Percentiles rank a stretch among this genome's conserved stretches.
Evolutionary conservation across 1,140 invertebrate species (phyloP).

Genomic region (Papilio polytes): DNA sequence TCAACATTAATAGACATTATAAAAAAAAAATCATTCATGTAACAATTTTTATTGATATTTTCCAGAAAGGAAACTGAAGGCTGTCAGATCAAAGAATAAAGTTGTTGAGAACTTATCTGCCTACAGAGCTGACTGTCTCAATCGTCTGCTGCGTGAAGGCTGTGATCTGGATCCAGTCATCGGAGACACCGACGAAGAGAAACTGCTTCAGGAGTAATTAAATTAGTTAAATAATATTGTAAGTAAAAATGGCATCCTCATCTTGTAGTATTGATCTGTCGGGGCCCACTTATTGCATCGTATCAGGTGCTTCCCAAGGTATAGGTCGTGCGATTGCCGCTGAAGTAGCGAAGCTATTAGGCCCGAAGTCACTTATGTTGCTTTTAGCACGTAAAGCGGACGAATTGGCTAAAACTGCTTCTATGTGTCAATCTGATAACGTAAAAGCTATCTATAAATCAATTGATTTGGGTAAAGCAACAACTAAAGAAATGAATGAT

Average conservation of each 20-base stretch:
- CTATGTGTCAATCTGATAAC: conserved; percentile 82
- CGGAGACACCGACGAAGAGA: conserved; percentile 74
- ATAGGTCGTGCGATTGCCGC: conserved; percentile 92
- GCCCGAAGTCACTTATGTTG: conserved; percentile 88
- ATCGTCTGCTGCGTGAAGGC: conserved; percentile 76
- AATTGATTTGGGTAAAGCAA: conserved; percentile 85
- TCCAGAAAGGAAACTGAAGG: conserved; percentile 73
- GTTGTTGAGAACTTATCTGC: conserved; percentile 75
- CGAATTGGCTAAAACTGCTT: conserved; percentile 87
- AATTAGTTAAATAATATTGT: conserved; percentile 52
- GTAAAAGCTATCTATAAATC: conserved; percentile 83
- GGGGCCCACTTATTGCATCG: conserved; percentile 84
- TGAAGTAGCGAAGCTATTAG: conserved; percentile 86
- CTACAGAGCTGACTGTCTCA: conserved; percentile 74
- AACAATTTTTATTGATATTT: conserved; percentile 40
- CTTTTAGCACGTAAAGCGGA: conserved; percentile 89
- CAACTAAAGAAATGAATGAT: conserved; percentile 78
- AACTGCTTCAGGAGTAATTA: conserved; percentile 70
- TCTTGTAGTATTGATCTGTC: conserved; percentile 76
- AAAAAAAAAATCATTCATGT: background rate
- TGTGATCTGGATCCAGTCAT: conserved; percentile 77
- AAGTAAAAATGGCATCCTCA: conserved; percentile 77
- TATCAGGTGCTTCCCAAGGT: conserved; percentile 95
- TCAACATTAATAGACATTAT: too few relatives aligned
- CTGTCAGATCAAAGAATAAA: conserved; percentile 72